phyloP scores from a whole-genome alignment of 1,140 invertebrate species.

The Brachionus sp. region DNA sequence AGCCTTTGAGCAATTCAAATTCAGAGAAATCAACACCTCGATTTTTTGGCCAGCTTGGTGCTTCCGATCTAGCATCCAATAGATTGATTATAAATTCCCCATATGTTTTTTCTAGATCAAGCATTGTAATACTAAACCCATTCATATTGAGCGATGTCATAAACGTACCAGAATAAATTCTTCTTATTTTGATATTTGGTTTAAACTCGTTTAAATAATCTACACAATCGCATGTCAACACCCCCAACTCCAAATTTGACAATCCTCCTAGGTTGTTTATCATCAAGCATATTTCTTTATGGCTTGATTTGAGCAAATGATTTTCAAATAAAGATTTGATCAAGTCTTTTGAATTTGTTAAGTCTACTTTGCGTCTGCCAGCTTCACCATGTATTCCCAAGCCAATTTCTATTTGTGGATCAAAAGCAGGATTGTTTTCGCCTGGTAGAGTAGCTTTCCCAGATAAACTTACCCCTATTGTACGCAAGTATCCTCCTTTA shows the following conservation, averaged over 20 bases:
- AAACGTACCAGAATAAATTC: slow-evolving; percentile 69
- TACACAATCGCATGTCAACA: slow-evolving; percentile 69
- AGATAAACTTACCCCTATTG: slow-evolving; percentile 69
- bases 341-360: slow-evolving; percentile 57
- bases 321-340: slow-evolving; percentile 59
- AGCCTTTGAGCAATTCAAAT: slow-evolving; percentile 2
- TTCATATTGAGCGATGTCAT: slow-evolving; percentile 78
- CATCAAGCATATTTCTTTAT: slow-evolving; percentile 64
- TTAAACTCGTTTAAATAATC: slow-evolving; percentile 54
- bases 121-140: slow-evolving; percentile 71
- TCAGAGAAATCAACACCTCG: neutral
- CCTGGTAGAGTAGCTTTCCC: slow-evolving; percentile 70
- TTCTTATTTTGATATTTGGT: slow-evolving; percentile 62
- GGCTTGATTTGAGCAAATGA: slow-evolving; percentile 17
- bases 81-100: slow-evolving; percentile 56
- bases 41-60: neutral
- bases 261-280: slow-evolving; percentile 77
- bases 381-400: slow-evolving; percentile 78
- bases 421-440: slow-evolving; percentile 62
- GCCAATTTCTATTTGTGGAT: slow-evolving; percentile 74
- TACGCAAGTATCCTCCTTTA: slow-evolving; percentile 62
- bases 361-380: slow-evolving; percentile 67
- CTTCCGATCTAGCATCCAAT: slow-evolving; percentile 54
- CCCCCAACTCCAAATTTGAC: slow-evolving; percentile 73
- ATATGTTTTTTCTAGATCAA: slow-evolving; percentile 59